Conservation (phyloP, 2,797 vertebrate genomes). For the Triplophysa bombifrons region DNA sequence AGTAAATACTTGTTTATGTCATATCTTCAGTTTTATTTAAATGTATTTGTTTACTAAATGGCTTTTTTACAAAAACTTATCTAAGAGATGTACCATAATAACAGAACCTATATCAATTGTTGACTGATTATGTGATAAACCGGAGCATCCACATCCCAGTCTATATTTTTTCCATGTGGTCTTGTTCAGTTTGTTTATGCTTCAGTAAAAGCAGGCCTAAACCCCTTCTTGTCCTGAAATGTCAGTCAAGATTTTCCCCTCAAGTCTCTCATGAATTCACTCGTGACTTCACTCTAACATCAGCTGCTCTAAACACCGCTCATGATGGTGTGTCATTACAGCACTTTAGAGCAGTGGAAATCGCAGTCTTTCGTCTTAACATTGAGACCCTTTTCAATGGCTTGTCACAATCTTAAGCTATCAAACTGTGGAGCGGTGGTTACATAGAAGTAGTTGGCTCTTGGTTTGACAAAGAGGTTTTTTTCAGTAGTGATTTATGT, state of each 20-base stretch:
- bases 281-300: neutral
- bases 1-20: neutral
- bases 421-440: too few species aligned
- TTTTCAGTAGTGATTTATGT: too few species aligned
- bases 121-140: neutral
- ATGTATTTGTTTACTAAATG: neutral
- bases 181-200: neutral
- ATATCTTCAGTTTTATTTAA: neutral
- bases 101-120: too few species aligned
- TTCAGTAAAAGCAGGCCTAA: neutral
- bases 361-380: neutral
- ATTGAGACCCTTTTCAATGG: too few species aligned
- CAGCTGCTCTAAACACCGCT: constrained; percentile 3
- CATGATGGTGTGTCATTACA: neutral
- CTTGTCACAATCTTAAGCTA: too few species aligned
- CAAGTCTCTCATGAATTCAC: neutral
- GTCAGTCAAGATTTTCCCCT: neutral
- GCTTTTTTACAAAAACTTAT: neutral
- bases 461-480: too few species aligned
- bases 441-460: too few species aligned
- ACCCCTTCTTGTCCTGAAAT: neutral
- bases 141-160: neutral
- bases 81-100: neutral
- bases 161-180: neutral
- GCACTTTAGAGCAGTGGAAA: neutral